Base-by-base conservation (phyloP, 2,797 vertebrate species). In the Chaenodraco wilsoni region DNA sequence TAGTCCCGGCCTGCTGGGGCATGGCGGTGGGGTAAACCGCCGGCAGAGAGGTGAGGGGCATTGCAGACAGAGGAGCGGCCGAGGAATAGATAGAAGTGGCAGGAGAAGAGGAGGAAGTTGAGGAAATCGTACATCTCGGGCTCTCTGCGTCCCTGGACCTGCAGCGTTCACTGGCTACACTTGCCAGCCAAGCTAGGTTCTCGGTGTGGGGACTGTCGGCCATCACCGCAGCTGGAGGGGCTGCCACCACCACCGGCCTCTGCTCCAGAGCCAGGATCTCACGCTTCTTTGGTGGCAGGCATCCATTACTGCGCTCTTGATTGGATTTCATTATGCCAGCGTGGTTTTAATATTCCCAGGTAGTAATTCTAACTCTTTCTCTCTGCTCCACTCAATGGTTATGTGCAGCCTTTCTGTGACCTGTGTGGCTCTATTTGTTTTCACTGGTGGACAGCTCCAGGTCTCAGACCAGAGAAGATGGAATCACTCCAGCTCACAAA, bases 241-340 rank as follows among this genome's bases (percentile, higher is more conserved):
- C 77, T 45, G 95, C 88, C 0, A 95, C 86, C 9, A 89, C 92
- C 72, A 94, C 89, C 2, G 95, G 95, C 92, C 97, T 96, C 89
- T 97, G 97, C 86, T 99, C 97, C 0, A 97, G 93, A 65, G 97
- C 95, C 67, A 98, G 95, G 90, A 99, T 97, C 93, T 99, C 98
- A 62, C 98, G 95, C 91, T 99, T 99, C 91, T 99, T 99, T 40
- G 98, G 98, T 33, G 98, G 98, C 93, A 99, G 94, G 92, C 98
- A 97, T 94, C 98, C 98, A 87, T 99, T 99, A 92, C 97, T 98
- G 81, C 98, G 93, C 91, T 99, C 98, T 89, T 98, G 98, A 95
- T 96, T 98, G 87, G 98, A 97, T 95, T 99, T 99, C 98, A 99
- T 99, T 91, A 91, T 91, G 73, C 50, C 68, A 48, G 61, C 2